Conservation (phyloP, 2,888 invertebrate species). For the Allygus modestus region DNA sequence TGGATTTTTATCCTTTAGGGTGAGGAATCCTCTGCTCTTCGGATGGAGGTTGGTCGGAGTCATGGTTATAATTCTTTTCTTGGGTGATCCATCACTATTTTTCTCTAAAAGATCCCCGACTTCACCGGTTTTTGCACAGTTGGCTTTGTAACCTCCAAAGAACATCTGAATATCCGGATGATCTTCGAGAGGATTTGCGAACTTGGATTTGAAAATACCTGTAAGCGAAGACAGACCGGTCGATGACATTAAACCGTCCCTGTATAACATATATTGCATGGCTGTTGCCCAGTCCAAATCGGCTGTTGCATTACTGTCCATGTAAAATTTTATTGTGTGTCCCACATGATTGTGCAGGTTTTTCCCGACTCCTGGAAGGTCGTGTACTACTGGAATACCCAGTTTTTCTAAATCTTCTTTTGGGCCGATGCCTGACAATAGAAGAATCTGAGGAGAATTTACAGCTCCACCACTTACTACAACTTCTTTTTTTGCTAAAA, state of each 20-base stretch:
- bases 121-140: slow-evolving; percentile 66
- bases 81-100: slow-evolving; percentile 66
- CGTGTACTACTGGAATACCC: slow-evolving; percentile 77
- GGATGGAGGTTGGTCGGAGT: slow-evolving; percentile 70
- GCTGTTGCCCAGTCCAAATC: slow-evolving; percentile 45
- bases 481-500: slow-evolving; percentile 81
- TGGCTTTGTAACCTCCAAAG: slow-evolving; percentile 66
- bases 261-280: slow-evolving; percentile 46
- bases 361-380: slow-evolving; percentile 79
- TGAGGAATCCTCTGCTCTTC: slow-evolving; percentile 68
- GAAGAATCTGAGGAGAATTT: slow-evolving; percentile 88
- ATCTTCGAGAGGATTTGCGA: slow-evolving; percentile 71
- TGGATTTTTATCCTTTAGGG: slow-evolving; percentile 67
- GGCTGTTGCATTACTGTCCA: slow-evolving; percentile 49
- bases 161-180: slow-evolving; percentile 71
- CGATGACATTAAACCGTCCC: slow-evolving; percentile 73
- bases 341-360: slow-evolving; percentile 75
- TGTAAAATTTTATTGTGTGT: slow-evolving; percentile 61
- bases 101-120: slow-evolving; percentile 69
- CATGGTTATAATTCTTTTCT: slow-evolving; percentile 71
- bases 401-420: slow-evolving; percentile 77
- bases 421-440: slow-evolving; percentile 86
- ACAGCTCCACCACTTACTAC: slow-evolving; percentile 87
- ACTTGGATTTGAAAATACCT: slow-evolving; percentile 74
- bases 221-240: slow-evolving; percentile 75